Percentiles rank a stretch among this genome's conserved stretches.
These are phyloP conservation scores for Terebella lapidaria DNA, from an alignment of 2,888 invertebrate genomes.

Conservation along the genomic window DNA sequence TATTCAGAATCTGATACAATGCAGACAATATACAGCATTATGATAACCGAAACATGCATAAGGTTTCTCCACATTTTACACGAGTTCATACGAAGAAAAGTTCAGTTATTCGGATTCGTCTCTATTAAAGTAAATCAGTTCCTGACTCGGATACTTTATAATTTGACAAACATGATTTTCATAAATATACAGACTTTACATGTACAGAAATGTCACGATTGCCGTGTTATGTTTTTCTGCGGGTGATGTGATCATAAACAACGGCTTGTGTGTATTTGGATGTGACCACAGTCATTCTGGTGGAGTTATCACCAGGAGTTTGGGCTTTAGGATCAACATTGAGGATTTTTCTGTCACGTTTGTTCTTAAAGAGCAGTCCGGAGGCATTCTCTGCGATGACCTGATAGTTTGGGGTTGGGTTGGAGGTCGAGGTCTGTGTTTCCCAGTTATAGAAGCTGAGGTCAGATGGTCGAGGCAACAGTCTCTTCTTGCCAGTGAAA, in stretches of 20 bases:
- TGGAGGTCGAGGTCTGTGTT: slow-evolving; percentile 65
- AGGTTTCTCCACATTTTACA: no score
- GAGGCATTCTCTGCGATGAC: slow-evolving; percentile 69
- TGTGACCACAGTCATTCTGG: slow-evolving; percentile 62
- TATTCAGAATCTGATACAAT: no score
- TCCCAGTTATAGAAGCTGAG: slow-evolving; percentile 70
- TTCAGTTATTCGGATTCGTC: no score
- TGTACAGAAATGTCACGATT: no score
- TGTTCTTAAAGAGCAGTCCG: slow-evolving; percentile 74
- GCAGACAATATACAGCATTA: no score
- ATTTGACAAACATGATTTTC: no score
- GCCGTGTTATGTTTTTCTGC: slow-evolving; percentile 50
- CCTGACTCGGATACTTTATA: no score
- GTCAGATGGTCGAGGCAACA: slow-evolving; percentile 68
- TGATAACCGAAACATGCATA: no score
- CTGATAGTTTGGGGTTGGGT: slow-evolving; percentile 73
- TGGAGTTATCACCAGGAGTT: slow-evolving; percentile 65
- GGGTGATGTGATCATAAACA: slow-evolving; percentile 71
- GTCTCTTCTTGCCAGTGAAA: slow-evolving; percentile 63
- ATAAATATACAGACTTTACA: no score
- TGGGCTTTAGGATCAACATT: slow-evolving; percentile 64
- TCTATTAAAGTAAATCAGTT: no score
- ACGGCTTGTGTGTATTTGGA: slow-evolving; percentile 69
- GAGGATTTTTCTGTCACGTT: slow-evolving; percentile 72
- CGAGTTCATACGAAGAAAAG: no score